phyloP scores from a whole-genome alignment of 2,113 vertebrate genomes.

The Pungitius pungitius region DNA sequence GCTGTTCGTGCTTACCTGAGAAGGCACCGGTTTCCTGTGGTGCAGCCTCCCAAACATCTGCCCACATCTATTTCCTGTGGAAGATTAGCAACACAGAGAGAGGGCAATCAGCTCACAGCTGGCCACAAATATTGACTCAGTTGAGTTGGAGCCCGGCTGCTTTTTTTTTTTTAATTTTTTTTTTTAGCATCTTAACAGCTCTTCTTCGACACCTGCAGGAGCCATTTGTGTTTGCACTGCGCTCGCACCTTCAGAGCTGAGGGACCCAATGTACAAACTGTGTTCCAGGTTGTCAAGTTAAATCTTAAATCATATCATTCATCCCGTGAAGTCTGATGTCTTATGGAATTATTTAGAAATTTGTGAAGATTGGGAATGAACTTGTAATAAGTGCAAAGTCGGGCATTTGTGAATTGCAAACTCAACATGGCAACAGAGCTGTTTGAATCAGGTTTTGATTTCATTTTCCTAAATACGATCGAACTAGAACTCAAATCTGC shows the following conservation, averaged over 20 bases:
- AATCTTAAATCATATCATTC: background rate
- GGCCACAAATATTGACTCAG: slow-evolving; percentile 75
- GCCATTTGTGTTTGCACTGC: slow-evolving; percentile 73
- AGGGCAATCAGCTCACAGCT: slow-evolving; percentile 71
- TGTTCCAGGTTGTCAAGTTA: background rate
- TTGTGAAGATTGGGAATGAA: background rate
- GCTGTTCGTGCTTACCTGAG: slow-evolving; percentile 84
- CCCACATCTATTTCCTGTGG: slow-evolving; percentile 89
- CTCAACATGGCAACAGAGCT: background rate
- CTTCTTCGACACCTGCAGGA: slow-evolving; percentile 75
- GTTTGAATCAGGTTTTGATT: background rate
- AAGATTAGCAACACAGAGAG: slow-evolving; percentile 88
- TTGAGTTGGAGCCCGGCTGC: slow-evolving; percentile 36
- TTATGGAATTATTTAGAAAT: background rate
- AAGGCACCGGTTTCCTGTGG: slow-evolving; percentile 82
- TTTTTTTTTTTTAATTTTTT: background rate
- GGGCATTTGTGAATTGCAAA: background rate
- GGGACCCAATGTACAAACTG: slow-evolving; percentile 35
- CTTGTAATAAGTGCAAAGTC: background rate
- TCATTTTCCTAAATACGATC: background rate
- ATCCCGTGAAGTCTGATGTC: background rate
- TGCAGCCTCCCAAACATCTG: slow-evolving; percentile 86
- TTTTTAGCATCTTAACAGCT: slow-evolving; percentile 68
- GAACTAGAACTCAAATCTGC: background rate
- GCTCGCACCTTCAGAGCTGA: slow-evolving; percentile 54